A percentile compares a stretch with the other conserved stretches of the same genome.
Evolutionary conservation across 2,888 invertebrate genomes (phyloP).

Genomic region (Sinodicranocentrus sp.): DNA sequence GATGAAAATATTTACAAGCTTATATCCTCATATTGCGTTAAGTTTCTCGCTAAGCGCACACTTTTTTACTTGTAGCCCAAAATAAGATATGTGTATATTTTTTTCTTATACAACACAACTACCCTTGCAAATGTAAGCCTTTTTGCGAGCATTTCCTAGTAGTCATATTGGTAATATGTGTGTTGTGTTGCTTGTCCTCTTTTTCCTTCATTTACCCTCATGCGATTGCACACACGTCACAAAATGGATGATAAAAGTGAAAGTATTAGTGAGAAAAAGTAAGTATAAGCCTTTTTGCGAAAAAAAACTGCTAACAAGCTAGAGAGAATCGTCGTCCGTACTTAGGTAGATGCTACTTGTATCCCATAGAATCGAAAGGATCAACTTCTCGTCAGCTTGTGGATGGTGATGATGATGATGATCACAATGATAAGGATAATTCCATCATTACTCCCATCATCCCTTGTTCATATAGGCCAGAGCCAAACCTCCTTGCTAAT

Average conservation of each 20-base stretch:
- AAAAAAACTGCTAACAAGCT: constrained; percentile 21
- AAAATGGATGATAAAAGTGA: constrained; percentile 24
- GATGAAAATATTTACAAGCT: background rate
- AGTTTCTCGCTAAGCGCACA: background rate
- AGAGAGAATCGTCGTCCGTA: background rate
- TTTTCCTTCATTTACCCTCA: constrained; percentile 17
- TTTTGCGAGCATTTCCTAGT: background rate
- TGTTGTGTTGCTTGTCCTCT: background rate
- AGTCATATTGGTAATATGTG: background rate
- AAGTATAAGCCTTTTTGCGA: constrained; percentile 31
- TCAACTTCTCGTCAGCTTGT: constrained; percentile 41
- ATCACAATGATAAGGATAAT: constrained; percentile 39
- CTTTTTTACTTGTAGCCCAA: background rate
- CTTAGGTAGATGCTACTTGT: background rate
- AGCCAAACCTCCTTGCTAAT: no score
- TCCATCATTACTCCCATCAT: constrained; percentile 23
- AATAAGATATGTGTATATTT: background rate
- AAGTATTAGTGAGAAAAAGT: constrained; percentile 17
- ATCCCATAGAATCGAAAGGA: constrained; percentile 26
- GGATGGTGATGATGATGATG: constrained; percentile 10
- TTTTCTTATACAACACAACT: background rate
- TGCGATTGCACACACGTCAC: constrained; percentile 23
- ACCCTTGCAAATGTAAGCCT: no score
- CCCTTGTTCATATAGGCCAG: no score
- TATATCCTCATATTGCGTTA: background rate